Evolutionary conservation across 2,888 invertebrate species (phyloP).

Genomic region (Ecliptopera silaceata): DNA sequence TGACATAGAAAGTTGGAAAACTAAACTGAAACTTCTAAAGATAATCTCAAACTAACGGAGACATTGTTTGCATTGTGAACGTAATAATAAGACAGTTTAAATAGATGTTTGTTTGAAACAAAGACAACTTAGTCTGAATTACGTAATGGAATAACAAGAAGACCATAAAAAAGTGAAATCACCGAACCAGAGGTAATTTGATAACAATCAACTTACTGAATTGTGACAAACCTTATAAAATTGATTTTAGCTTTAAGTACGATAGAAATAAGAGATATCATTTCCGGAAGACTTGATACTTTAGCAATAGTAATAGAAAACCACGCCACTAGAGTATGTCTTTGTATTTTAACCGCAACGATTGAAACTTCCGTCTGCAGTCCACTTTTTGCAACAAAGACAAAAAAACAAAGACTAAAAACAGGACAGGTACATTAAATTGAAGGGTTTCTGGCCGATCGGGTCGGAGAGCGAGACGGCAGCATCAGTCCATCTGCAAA

Average conservation of each 20-base stretch:
- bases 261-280: constrained; percentile 21
- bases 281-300: constrained; percentile 15
- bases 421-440: constrained; percentile 44
- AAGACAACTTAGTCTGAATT: constrained; percentile 26
- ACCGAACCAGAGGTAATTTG: constrained; percentile 44
- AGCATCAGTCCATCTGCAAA: constrained; percentile 69
- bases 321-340: constrained; percentile 31
- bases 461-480: constrained; percentile 52
- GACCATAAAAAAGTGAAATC: constrained; percentile 46
- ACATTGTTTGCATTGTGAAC: constrained; percentile 29
- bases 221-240: constrained; percentile 33
- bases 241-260: constrained; percentile 20
- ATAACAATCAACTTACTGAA: constrained; percentile 45
- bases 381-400: constrained; percentile 21
- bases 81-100: constrained; percentile 28
- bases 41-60: constrained; percentile 20
- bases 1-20: constrained; percentile 23
- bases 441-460: constrained; percentile 40
- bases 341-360: constrained; percentile 31
- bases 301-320: constrained; percentile 26
- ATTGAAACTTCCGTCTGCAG: constrained; percentile 31
- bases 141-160: constrained; percentile 39
- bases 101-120: constrained; percentile 24
- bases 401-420: constrained; percentile 32
- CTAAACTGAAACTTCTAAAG: constrained; percentile 21